phyloP scores from a whole-genome alignment of 2,888 invertebrate species.

The Coremacera marginata region DNA sequence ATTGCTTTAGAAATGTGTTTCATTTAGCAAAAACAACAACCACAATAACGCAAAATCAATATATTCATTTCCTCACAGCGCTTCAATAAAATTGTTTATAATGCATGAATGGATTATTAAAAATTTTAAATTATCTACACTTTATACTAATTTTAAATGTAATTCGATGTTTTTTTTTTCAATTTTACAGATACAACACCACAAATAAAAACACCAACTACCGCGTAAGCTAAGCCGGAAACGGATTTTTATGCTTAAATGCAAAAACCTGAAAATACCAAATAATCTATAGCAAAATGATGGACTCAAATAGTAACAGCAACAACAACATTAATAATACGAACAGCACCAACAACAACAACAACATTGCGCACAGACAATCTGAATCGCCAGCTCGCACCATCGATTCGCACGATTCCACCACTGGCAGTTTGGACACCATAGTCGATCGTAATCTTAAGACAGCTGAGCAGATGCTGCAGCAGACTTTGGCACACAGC shows the following conservation, averaged over 20 bases:
- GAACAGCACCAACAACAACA: conserved; percentile 43
- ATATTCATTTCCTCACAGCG: background rate
- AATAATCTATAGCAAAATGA: background rate
- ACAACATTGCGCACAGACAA: conserved; percentile 51
- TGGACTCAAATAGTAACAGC: conserved; percentile 9
- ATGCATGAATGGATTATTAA: background rate
- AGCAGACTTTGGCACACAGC: conserved; percentile 60
- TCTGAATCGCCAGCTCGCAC: conserved; percentile 68
- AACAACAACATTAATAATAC: conserved; percentile 2
- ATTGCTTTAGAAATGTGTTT: too few species aligned
- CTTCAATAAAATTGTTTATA: background rate
- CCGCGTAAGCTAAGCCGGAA: conserved; percentile 1
- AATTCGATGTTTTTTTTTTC: background rate
- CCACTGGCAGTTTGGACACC: conserved; percentile 66
- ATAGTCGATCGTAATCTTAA: conserved; percentile 64
- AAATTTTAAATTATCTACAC: background rate
- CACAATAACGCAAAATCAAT: background rate
- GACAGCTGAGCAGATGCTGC: conserved; percentile 57
- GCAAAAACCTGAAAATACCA: background rate
- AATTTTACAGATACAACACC: background rate
- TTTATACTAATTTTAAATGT: background rate
- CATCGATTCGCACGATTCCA: conserved; percentile 66
- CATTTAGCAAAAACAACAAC: background rate
- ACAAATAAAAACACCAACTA: background rate
- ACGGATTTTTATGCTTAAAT: background rate